Conservation (phyloP, 1,140 invertebrate species). For the Drosophila leontia region DNA sequence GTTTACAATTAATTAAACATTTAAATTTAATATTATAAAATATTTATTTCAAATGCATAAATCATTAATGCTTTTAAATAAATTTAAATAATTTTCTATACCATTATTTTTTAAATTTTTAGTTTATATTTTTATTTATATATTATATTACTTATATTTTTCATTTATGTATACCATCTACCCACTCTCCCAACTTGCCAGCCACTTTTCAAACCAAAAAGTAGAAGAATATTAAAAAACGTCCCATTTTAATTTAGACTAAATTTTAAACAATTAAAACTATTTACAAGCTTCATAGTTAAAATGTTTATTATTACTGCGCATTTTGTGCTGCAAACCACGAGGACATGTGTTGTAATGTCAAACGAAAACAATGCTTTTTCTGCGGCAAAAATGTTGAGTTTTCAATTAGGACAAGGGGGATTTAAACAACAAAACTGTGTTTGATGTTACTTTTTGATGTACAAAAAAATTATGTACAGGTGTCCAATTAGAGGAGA, state of each 20-base stretch:
- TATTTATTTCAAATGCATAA: too few relatives aligned
- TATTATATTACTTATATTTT: too few relatives aligned
- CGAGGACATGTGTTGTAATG: constrained; percentile 16
- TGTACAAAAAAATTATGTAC: background rate
- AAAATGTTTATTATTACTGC: constrained; percentile 19
- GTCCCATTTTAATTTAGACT: constrained; percentile 2
- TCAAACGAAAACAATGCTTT: background rate
- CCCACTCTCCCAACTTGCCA: too few relatives aligned
- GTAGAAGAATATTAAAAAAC: background rate
- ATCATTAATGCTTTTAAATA: too few relatives aligned
- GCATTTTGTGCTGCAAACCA: constrained; percentile 4
- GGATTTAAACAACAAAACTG: background rate
- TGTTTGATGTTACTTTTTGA: background rate
- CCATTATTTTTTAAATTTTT: too few relatives aligned
- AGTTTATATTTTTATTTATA: too few relatives aligned
- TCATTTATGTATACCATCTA: too few relatives aligned
- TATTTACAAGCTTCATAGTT: background rate
- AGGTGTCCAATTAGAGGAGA: background rate
- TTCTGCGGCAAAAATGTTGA: background rate
- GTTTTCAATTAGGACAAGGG: constrained; percentile 14
- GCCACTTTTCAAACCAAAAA: background rate
- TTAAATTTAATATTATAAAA: too few relatives aligned
- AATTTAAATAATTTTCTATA: too few relatives aligned
- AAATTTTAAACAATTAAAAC: constrained; percentile 5
- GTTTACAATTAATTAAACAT: too few relatives aligned